A percentile compares a stretch with the other conserved stretches of the same genome.
Evolutionary conservation across 2,888 invertebrate genomes (phyloP).

Genomic region (Drosophila longiperda): DNA sequence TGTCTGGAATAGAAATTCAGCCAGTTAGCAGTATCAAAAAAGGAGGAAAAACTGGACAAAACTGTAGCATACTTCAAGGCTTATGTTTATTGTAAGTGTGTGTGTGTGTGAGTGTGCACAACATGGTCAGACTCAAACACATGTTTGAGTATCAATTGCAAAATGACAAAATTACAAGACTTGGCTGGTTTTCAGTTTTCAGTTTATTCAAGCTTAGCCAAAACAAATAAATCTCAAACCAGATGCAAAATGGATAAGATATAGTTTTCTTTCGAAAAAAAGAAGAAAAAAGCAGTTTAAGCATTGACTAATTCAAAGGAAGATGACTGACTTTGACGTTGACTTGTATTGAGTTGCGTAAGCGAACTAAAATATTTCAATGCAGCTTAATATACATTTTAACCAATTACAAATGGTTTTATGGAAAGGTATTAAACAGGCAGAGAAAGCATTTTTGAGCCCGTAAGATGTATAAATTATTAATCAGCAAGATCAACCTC

Average conservation of each 20-base stretch:
- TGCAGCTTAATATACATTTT: neutral
- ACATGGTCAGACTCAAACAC: conserved; percentile 5
- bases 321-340: neutral
- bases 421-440: neutral
- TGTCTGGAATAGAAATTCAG: conserved; percentile 39
- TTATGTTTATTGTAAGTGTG: conserved; percentile 12
- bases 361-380: neutral
- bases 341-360: too few relatives aligned
- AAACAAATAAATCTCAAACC: neutral
- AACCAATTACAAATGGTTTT: neutral
- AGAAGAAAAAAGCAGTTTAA: neutral
- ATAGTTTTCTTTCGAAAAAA: neutral
- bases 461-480: neutral
- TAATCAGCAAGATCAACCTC: neutral
- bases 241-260: neutral
- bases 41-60: conserved; percentile 2
- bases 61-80: conserved; percentile 18
- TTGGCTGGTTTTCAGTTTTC: neutral
- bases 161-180: conserved; percentile 25
- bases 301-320: neutral
- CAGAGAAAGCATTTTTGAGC: neutral
- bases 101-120: neutral
- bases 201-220: neutral
- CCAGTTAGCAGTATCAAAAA: conserved; percentile 25
- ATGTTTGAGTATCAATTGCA: conserved; percentile 27